Evolutionary conservation across 2,888 invertebrate genomes (phyloP).

Genomic region (Smittia sp.): DNA sequence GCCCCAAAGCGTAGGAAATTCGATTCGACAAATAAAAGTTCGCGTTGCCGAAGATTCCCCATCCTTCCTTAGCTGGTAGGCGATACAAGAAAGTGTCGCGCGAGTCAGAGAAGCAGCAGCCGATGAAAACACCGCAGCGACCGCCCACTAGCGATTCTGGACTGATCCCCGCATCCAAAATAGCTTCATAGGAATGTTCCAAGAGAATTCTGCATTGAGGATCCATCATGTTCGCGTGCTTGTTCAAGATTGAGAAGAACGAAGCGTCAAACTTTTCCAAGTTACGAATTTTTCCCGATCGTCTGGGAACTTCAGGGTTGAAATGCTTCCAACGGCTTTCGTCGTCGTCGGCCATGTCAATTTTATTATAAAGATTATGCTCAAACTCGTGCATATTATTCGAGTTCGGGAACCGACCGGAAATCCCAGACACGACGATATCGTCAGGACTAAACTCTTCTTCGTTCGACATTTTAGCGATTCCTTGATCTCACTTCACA

Average conservation of each 20-base stretch:
- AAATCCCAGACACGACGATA: conserved; percentile 60
- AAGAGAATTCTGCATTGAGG: conserved; percentile 75
- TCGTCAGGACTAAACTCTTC: conserved; percentile 51
- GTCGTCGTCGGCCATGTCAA: conserved; percentile 80
- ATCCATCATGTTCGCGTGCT: conserved; percentile 74
- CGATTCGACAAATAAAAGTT: conserved; percentile 68
- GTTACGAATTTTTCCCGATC: conserved; percentile 69
- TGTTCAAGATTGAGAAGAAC: conserved; percentile 72
- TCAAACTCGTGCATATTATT: conserved; percentile 62
- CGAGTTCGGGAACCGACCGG: conserved; percentile 65
- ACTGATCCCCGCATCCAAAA: conserved; percentile 71
- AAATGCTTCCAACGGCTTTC: conserved; percentile 70
- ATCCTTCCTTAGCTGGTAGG: conserved; percentile 29
- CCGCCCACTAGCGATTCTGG: conserved; percentile 64
- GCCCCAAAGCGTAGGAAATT: conserved; percentile 82
- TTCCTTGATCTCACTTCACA: neutral
- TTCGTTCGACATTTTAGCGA: neutral
- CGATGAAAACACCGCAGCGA: conserved; percentile 72
- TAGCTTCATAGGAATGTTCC: conserved; percentile 74
- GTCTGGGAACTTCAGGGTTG: conserved; percentile 70
- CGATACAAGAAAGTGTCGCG: conserved; percentile 62
- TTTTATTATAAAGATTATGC: conserved; percentile 61
- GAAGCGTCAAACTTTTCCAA: conserved; percentile 73
- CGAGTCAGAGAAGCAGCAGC: conserved; percentile 68
- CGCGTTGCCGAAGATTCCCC: conserved; percentile 31